Evolutionary conservation across 2,797 vertebrate genomes (phyloP).

Genomic region (Manis javanica): DNA sequence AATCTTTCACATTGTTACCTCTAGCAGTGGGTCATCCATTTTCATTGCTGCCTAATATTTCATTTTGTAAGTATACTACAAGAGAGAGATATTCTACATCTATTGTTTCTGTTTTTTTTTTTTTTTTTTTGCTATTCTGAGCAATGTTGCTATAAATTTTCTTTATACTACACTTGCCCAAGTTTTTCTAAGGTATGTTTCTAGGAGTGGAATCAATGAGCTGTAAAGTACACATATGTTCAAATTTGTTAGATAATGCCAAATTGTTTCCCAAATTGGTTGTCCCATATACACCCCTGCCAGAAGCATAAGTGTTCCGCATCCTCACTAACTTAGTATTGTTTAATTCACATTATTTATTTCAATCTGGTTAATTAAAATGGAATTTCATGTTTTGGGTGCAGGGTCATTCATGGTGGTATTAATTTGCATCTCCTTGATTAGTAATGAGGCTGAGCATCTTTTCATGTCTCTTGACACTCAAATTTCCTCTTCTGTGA

Average conservation of each 20-base stretch:
- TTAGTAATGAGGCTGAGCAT: slow-evolving; percentile 21
- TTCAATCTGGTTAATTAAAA: slow-evolving; percentile 30
- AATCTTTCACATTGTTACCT: background rate
- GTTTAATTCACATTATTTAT: slow-evolving; percentile 16
- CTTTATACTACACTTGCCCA: background rate
- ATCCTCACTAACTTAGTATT: background rate
- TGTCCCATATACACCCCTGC: background rate
- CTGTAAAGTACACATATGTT: background rate
- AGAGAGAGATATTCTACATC: background rate
- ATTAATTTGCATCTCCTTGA: slow-evolving; percentile 43
- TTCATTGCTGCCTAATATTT: slow-evolving; percentile 1
- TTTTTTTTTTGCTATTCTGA: background rate
- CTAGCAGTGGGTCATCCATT: background rate
- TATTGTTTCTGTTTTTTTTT: background rate
- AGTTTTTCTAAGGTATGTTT: slow-evolving; percentile 44
- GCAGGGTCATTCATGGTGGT: background rate
- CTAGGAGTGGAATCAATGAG: slow-evolving; percentile 26
- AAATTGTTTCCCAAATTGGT: background rate
- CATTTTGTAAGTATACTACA: background rate
- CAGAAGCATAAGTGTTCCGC: background rate
- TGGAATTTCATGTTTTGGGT: background rate
- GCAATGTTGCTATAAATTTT: background rate
- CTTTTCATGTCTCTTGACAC: slow-evolving; percentile 25
- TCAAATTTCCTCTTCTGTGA: slow-evolving; percentile 33
- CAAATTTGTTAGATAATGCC: background rate